These are phyloP conservation scores for Cremastinae sp. DNA, from an alignment of 2,888 invertebrate genomes.

Conservation along the genomic window DNA sequence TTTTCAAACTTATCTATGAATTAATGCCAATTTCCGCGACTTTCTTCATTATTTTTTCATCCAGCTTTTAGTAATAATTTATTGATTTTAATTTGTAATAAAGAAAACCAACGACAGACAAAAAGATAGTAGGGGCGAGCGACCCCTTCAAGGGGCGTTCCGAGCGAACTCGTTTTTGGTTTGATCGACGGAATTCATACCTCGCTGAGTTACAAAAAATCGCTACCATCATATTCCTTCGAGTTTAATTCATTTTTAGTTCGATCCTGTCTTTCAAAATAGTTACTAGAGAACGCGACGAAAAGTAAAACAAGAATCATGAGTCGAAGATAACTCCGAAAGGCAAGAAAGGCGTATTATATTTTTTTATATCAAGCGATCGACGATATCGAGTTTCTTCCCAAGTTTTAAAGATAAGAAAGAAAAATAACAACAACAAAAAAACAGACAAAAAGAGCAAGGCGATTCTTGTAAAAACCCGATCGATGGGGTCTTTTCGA, in stretches of 20 bases:
- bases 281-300: slow-evolving; percentile 1
- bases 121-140: too few relatives aligned
- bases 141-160: background rate
- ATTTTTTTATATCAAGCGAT: slow-evolving; percentile 33
- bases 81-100: background rate
- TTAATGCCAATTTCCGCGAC: background rate
- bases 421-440: slow-evolving; percentile 3
- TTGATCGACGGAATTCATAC: background rate
- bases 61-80: background rate
- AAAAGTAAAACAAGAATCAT: background rate
- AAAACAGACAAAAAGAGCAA: slow-evolving; percentile 12
- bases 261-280: slow-evolving; percentile 1
- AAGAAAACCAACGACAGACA: background rate
- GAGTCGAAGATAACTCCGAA: background rate
- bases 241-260: background rate
- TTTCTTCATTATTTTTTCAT: slow-evolving; percentile 6
- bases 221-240: background rate
- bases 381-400: slow-evolving; percentile 17
- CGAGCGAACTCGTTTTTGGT: background rate
- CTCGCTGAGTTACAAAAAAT: too few relatives aligned
- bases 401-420: slow-evolving; percentile 11
- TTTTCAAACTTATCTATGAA: slow-evolving; percentile 14
- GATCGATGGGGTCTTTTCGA: slow-evolving; percentile 34
- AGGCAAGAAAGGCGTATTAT: slow-evolving; percentile 13
- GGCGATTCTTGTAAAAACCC: slow-evolving; percentile 20